Base-by-base conservation (phyloP, 1,140 invertebrate species). In the Brachionus calyciflorus region DNA sequence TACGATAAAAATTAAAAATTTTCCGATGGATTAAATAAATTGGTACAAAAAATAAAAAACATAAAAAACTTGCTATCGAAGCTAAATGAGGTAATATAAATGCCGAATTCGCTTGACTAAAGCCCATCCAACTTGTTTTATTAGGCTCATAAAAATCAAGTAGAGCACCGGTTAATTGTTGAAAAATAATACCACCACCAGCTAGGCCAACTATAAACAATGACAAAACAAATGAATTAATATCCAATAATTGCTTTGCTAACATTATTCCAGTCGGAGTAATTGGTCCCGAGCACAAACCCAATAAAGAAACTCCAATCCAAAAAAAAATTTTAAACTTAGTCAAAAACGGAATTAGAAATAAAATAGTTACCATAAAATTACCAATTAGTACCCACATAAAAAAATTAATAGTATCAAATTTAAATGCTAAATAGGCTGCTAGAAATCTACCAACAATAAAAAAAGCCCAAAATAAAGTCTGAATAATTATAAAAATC, bases 391-490 rank as follows among this genome's bases (percentile, higher is more conserved):
- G 17, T n/a, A 73, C 40, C 10, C 24, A 12, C 12, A 30, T 49
- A 51, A 73, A 73, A 55, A 73, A 73, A 40, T 33, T 2, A 37
- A 51, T 30, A 17, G 69, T 73, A 10, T 49, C 46, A 1, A 73
- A 14, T 41, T 73, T 73, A 51, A 49, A 51, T 40, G 46, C 69
- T 37, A 73, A 55, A 49, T 51, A 55, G 17, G 69, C 37, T 14
- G 69, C 44, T 21, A 73, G 21, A 49, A 73, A 49, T 17, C 69
- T 30, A 9, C 44, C 69, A 19, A 55, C 26, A 19, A 73, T 73
- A 26, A 73, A 73, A 49, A 73, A 55, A 12, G 69, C 69, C 69
- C 69, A 73, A 26, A 51, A 73, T 33, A 49, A 73, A 19, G 46
- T 73, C 41, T 73, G 46, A 7, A 73, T 19, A 19, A 51, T 40